These are phyloP conservation scores for Eptesicus fuscus DNA, from an alignment of 2,113 vertebrate species.

Conservation along the genomic window DNA sequence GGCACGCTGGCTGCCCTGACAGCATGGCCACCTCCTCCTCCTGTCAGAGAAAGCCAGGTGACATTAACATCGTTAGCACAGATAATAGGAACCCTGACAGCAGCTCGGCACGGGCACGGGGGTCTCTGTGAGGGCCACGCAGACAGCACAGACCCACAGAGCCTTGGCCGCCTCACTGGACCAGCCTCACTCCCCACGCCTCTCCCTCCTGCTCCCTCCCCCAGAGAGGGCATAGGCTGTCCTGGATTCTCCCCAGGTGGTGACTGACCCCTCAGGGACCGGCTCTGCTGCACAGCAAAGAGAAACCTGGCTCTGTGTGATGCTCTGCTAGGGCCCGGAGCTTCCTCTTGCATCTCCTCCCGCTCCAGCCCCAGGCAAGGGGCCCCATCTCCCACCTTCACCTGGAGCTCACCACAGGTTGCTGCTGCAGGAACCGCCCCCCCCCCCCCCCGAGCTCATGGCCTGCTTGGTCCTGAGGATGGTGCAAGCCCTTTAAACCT, in stretches of 20 bases:
- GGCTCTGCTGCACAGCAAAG: background rate
- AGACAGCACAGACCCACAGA: too few relatives aligned
- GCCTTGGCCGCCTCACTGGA: too few relatives aligned
- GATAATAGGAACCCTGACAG: background rate
- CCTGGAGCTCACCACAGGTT: background rate
- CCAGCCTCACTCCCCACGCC: too few relatives aligned
- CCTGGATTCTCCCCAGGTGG: background rate
- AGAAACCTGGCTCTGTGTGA: background rate
- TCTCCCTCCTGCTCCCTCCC: rapidly evolving
- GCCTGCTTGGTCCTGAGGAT: rapidly evolving
- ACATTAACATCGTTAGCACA: background rate
- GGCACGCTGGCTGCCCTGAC: background rate
- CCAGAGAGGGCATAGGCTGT: rapidly evolving
- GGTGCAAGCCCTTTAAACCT: rapidly evolving
- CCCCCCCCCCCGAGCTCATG: rapidly evolving
- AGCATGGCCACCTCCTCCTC: background rate
- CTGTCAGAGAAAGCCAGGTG: background rate
- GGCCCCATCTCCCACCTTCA: background rate
- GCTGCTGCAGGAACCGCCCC: background rate
- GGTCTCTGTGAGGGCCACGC: background rate
- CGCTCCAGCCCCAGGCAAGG: too few relatives aligned
- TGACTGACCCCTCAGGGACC: background rate
- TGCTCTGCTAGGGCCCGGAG: too few relatives aligned
- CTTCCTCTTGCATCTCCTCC: too few relatives aligned
- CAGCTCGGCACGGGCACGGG: rapidly evolving